phyloP scores from a whole-genome alignment of 2,113 vertebrate species.

The Piaya cayana region DNA sequence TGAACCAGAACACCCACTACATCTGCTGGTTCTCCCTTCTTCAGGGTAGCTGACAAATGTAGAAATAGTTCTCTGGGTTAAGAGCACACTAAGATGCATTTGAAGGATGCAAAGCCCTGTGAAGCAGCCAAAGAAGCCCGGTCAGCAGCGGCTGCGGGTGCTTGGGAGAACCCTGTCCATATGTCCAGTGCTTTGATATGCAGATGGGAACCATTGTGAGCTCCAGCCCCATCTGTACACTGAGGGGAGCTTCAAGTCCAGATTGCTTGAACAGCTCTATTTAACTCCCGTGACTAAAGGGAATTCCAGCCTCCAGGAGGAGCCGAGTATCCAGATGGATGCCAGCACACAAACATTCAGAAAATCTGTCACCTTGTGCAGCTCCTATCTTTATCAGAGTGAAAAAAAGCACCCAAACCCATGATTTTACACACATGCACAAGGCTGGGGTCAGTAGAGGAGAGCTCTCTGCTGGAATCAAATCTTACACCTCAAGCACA shows the following conservation, averaged over 20 bases:
- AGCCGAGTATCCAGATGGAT: background rate
- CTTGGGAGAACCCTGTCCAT: background rate
- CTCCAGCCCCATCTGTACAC: slow-evolving; percentile 12
- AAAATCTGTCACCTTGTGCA: background rate
- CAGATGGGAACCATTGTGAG: slow-evolving; percentile 49
- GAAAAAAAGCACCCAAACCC: background rate
- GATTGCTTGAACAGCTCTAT: slow-evolving; percentile 41
- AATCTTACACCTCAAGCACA: background rate
- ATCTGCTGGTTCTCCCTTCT: background rate
- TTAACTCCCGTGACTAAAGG: slow-evolving; percentile 24
- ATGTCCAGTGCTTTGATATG: slow-evolving; percentile 59
- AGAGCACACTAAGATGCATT: background rate
- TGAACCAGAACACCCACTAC: background rate
- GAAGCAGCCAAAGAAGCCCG: background rate
- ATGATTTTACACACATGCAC: background rate
- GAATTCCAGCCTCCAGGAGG: slow-evolving; percentile 17
- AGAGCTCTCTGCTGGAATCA: background rate
- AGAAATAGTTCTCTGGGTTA: background rate
- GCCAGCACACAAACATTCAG: slow-evolving; percentile 8
- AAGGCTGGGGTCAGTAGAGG: background rate
- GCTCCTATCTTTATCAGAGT: background rate
- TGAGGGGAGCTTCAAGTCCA: background rate
- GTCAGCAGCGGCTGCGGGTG: background rate
- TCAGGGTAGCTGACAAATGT: background rate
- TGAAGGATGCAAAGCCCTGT: background rate